These are phyloP conservation scores for Temnothorax nylanderi DNA, from an alignment of 1,140 invertebrate species.

Conservation along the genomic window DNA sequence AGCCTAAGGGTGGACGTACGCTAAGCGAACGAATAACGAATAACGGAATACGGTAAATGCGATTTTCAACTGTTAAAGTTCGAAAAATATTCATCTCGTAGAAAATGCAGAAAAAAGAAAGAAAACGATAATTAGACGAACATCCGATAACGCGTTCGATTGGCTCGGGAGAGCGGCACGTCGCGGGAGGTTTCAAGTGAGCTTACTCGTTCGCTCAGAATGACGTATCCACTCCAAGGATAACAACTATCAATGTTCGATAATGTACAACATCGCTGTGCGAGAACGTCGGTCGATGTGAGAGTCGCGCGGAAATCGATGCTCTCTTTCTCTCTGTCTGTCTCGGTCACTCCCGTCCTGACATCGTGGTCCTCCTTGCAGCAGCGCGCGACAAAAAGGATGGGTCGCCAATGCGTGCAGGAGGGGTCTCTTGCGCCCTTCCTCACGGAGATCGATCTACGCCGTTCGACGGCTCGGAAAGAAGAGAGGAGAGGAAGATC, in stretches of 20 bases:
- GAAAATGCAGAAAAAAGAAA: background rate
- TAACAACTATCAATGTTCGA: constrained; percentile 28
- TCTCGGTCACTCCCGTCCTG: constrained; percentile 32
- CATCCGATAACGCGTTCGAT: background rate
- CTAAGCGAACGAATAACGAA: constrained; percentile 7
- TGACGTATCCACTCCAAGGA: background rate
- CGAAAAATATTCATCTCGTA: background rate
- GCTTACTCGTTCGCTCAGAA: constrained; percentile 18
- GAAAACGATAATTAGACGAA: background rate
- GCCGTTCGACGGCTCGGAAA: constrained; percentile 20
- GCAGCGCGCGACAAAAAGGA: constrained; percentile 26
- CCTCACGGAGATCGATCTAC: constrained; percentile 31
- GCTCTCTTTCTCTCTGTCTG: constrained; percentile 37
- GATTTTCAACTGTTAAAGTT: background rate
- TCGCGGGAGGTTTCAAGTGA: background rate
- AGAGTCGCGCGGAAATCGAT: constrained; percentile 37
- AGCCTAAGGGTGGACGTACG: background rate
- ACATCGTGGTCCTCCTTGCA: constrained; percentile 2
- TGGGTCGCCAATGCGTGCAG: background rate
- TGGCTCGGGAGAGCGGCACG: background rate
- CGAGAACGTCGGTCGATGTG: constrained; percentile 34
- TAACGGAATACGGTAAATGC: background rate
- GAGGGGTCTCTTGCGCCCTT: constrained; percentile 20
- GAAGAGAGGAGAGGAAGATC: constrained; percentile 38
- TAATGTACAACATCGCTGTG: constrained; percentile 48